Evolutionary conservation across 2,888 invertebrate species (phyloP).

Genomic region (Rambutsinella grinnellia): DNA sequence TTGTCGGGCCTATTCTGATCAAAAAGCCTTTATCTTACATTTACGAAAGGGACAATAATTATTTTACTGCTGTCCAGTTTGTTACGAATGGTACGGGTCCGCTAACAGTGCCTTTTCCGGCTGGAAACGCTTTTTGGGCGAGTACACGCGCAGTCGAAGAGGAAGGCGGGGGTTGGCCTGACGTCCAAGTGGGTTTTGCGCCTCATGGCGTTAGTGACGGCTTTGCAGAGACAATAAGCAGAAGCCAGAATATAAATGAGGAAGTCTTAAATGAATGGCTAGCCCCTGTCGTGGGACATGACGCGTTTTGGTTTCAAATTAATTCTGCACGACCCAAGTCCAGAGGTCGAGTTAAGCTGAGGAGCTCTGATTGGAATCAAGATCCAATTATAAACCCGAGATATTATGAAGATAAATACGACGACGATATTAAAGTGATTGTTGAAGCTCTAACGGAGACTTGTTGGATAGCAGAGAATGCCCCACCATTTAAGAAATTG

Average conservation of each 20-base stretch:
- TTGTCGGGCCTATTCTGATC: slow-evolving; percentile 61
- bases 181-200: slow-evolving; percentile 47
- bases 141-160: slow-evolving; percentile 35
- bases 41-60: slow-evolving; percentile 47
- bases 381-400: slow-evolving; percentile 55
- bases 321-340: slow-evolving; percentile 49
- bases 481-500: slow-evolving; percentile 38
- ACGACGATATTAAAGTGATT: slow-evolving; percentile 42
- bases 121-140: slow-evolving; percentile 47
- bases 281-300: slow-evolving; percentile 40
- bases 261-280: slow-evolving; percentile 48
- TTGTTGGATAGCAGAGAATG: slow-evolving; percentile 48
- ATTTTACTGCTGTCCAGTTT: slow-evolving; percentile 37
- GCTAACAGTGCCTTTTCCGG: slow-evolving; percentile 49
- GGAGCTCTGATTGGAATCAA: slow-evolving; percentile 13
- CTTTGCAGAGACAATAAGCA: slow-evolving; percentile 31
- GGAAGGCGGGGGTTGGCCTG: slow-evolving; percentile 57
- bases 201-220: slow-evolving; percentile 33
- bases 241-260: slow-evolving; percentile 36
- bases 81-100: slow-evolving; percentile 53
- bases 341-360: slow-evolving; percentile 45
- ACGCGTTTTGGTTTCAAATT: slow-evolving; percentile 48
- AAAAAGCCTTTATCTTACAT: slow-evolving; percentile 37
- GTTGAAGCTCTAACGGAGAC: slow-evolving; percentile 43
- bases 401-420: slow-evolving; percentile 46